phyloP scores from a whole-genome alignment of 37 sponge, comb jelly and placozoan species.

The Agelas oroides region DNA sequence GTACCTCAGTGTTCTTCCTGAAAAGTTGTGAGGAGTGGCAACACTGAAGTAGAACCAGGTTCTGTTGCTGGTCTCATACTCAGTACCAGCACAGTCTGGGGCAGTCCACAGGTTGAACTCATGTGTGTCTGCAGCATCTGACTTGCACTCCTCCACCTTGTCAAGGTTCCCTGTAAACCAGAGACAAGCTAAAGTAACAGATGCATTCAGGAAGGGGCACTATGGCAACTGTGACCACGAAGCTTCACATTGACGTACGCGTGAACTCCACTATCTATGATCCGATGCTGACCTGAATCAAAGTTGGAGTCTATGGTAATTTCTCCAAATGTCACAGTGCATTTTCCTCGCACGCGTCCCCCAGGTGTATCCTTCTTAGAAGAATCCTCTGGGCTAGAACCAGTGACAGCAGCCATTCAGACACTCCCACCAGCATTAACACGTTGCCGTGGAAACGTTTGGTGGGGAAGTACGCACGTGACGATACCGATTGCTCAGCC shows the following conservation, averaged over 20 bases:
- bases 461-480: no score
- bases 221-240: no score
- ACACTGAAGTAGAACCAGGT: slow-evolving; percentile 91
- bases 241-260: no score
- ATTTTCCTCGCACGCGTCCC: slow-evolving; percentile 47
- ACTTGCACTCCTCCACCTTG: slow-evolving; percentile 49
- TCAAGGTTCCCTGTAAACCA: slow-evolving; percentile 75
- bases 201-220: no score
- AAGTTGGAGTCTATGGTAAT: slow-evolving; percentile 75
- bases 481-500: no score
- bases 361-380: no score
- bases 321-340: slow-evolving; percentile 60
- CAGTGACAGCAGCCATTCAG: no score
- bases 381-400: no score
- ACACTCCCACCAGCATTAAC: no score
- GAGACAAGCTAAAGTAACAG: no score
- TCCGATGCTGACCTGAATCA: slow-evolving; percentile 79
- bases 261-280: neutral
- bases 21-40: slow-evolving; percentile 16
- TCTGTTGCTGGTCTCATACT: slow-evolving; percentile 79
- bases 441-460: no score
- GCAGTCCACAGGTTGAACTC: slow-evolving; percentile 94
- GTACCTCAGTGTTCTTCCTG: slow-evolving; percentile 54
- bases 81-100: slow-evolving; percentile 92
- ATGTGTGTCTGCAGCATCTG: neutral